Percentiles rank a stretch among this genome's conserved stretches.
Evolutionary conservation across 2,113 vertebrate species (phyloP).

Genomic region (Epinephelus lanceolatus): DNA sequence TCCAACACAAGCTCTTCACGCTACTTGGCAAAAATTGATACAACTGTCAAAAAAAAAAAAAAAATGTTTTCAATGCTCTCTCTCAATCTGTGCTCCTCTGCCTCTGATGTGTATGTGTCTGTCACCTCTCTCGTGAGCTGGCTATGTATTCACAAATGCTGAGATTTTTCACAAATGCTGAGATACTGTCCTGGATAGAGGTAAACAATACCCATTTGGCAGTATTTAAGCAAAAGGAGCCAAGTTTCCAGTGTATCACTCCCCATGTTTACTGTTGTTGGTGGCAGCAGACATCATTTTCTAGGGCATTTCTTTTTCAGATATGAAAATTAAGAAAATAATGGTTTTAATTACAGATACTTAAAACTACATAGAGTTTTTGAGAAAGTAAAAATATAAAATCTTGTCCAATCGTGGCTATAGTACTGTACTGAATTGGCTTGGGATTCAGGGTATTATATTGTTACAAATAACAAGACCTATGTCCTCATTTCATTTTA

Average conservation of each 20-base stretch:
- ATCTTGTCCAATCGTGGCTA: not conserved
- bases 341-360: not conserved
- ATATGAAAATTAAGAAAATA: not conserved
- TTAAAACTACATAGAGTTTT: not conserved
- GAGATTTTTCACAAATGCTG: not conserved
- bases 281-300: not conserved
- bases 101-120: not conserved
- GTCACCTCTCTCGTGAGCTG: not conserved
- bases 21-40: not conserved
- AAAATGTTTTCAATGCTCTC: not conserved
- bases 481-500: too few species aligned
- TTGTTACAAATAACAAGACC: not conserved
- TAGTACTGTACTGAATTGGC: not conserved
- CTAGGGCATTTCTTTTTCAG: not conserved
- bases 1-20: conserved; percentile 1
- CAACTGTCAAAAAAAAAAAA: not conserved
- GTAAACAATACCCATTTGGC: not conserved
- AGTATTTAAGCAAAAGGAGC: not conserved
- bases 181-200: not conserved
- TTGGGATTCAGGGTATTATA: not conserved
- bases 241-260: not conserved
- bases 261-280: not conserved
- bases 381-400: not conserved
- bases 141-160: not conserved
- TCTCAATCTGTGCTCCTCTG: not conserved